A percentile compares a stretch with the other conserved stretches of the same genome.
These are phyloP conservation scores for Hanleya hanleyi DNA, from an alignment of 2,888 invertebrate genomes.

Conservation along the genomic window DNA sequence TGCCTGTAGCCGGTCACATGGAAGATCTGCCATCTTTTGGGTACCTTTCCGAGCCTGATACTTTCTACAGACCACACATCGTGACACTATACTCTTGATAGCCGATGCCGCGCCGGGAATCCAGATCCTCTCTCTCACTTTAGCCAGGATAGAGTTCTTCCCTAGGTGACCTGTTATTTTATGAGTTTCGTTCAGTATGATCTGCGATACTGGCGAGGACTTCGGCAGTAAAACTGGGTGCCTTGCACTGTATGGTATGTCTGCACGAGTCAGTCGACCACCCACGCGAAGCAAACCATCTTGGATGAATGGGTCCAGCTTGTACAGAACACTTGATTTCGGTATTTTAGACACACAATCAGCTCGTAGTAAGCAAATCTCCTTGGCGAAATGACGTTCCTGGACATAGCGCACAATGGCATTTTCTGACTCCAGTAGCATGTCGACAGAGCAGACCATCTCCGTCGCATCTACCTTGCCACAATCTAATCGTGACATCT, in stretches of 20 bases:
- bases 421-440: neutral
- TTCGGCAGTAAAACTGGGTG: constrained; percentile 7
- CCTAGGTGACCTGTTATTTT: too few relatives aligned
- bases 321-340: neutral
- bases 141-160: too few relatives aligned
- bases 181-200: neutral
- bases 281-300: neutral
- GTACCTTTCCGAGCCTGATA: constrained; percentile 1
- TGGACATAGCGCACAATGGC: constrained; percentile 1
- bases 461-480: neutral
- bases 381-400: neutral
- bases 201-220: neutral
- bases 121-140: too few relatives aligned
- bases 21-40: constrained; percentile 34
- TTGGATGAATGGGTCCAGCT: neutral
- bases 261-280: too few relatives aligned
- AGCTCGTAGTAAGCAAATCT: neutral
- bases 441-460: too few relatives aligned
- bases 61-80: constrained; percentile 19
- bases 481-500: too few relatives aligned
- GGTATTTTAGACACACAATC: neutral
- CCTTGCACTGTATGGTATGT: neutral
- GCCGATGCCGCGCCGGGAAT: neutral
- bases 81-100: neutral
- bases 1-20: constrained; percentile 13